Evolutionary conservation across 1,140 invertebrate species (phyloP).

Genomic region (Rhyzopertha dominica): DNA sequence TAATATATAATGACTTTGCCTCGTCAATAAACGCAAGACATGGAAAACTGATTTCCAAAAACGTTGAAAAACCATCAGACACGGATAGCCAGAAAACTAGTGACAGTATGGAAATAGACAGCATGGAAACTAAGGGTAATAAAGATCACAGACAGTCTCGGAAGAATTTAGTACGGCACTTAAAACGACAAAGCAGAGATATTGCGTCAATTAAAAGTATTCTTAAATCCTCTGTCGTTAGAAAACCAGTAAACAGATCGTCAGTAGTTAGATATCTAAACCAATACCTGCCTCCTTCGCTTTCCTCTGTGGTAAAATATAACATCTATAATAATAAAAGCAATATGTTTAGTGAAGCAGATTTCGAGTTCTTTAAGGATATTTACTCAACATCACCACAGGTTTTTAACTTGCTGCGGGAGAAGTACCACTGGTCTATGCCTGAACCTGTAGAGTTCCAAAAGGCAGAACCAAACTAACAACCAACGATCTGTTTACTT

Average conservation of each 20-base stretch:
- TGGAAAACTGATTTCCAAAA: too few relatives aligned
- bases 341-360: constrained; percentile 29
- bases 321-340: constrained; percentile 24
- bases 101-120: background rate
- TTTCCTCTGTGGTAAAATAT: constrained; percentile 24
- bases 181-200: constrained; percentile 36
- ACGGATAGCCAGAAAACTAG: too few relatives aligned
- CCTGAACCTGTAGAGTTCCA: constrained; percentile 28
- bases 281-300: constrained; percentile 22
- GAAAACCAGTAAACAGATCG: constrained; percentile 20
- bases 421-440: constrained; percentile 39
- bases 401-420: constrained; percentile 32
- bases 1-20: too few relatives aligned
- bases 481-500: too few relatives aligned
- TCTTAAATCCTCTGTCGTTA: constrained; percentile 21
- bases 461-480: too few relatives aligned
- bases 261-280: constrained; percentile 21
- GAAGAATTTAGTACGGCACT: constrained; percentile 16
- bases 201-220: constrained; percentile 35
- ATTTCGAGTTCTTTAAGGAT: constrained; percentile 36
- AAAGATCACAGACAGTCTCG: background rate
- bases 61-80: too few relatives aligned
- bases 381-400: constrained; percentile 34
- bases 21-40: too few relatives aligned
- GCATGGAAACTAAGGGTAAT: constrained; percentile 8